Conservation (phyloP, 2,888 invertebrate species). For the Leptinotarsa peninsularis region DNA sequence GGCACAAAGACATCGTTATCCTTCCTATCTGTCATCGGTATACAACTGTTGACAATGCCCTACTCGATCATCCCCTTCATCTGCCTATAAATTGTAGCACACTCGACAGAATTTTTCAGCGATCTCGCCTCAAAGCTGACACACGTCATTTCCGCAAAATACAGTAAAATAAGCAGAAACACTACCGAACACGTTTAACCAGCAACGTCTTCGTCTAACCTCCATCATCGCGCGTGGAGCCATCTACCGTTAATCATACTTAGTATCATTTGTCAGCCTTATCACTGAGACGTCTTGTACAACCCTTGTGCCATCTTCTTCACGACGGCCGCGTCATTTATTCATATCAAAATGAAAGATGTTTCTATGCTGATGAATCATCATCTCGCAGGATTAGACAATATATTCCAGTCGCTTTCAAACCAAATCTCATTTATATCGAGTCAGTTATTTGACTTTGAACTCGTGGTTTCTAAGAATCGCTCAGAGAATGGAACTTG, state of each 20-base stretch:
- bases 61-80: neutral
- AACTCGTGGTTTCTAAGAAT: slow-evolving; percentile 34
- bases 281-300: slow-evolving; percentile 51
- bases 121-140: slow-evolving; percentile 31
- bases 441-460: slow-evolving; percentile 31
- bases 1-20: neutral
- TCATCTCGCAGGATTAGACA: slow-evolving; percentile 41
- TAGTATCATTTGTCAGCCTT: slow-evolving; percentile 58
- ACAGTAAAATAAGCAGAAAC: slow-evolving; percentile 39
- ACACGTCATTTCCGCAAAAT: slow-evolving; percentile 37
- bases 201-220: slow-evolving; percentile 29
- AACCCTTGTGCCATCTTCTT: slow-evolving; percentile 47
- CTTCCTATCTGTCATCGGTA: neutral
- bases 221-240: slow-evolving; percentile 33
- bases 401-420: slow-evolving; percentile 42
- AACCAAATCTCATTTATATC: slow-evolving; percentile 41
- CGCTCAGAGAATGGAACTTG: slow-evolving; percentile 12
- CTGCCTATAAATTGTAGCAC: neutral
- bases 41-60: slow-evolving; percentile 10
- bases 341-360: slow-evolving; percentile 44
- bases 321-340: slow-evolving; percentile 45
- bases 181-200: slow-evolving; percentile 25
- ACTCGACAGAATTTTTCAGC: slow-evolving; percentile 19
- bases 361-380: slow-evolving; percentile 41
- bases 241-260: slow-evolving; percentile 53